These are phyloP conservation scores for Bhutanitis thaidina DNA, from an alignment of 2,888 invertebrate species.

Conservation along the genomic window DNA sequence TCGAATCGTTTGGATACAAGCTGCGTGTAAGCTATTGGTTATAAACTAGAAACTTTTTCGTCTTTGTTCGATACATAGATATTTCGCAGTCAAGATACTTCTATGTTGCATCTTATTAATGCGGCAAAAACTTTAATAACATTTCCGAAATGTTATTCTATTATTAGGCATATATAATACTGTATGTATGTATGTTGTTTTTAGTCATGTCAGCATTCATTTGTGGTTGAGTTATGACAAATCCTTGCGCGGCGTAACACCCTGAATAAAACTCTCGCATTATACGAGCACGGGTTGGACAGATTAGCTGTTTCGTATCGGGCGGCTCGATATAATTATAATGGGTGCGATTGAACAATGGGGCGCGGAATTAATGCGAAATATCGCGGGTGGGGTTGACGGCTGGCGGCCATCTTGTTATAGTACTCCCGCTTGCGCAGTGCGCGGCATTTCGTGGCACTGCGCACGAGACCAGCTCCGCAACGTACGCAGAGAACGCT, in stretches of 20 bases:
- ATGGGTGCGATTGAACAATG: conserved; percentile 54
- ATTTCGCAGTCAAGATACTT: too few species aligned
- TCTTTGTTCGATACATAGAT: too few species aligned
- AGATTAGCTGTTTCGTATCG: conserved; percentile 35
- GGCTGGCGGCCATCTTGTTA: conserved; percentile 30
- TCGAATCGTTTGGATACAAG: too few species aligned
- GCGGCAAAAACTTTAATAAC: too few species aligned
- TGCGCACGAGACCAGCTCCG: conserved; percentile 53
- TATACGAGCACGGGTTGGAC: conserved; percentile 8
- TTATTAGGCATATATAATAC: too few species aligned
- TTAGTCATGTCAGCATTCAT: too few species aligned
- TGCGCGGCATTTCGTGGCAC: conserved; percentile 33
- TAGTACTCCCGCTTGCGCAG: conserved; percentile 44
- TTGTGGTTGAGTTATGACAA: too few species aligned
- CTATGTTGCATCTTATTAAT: too few species aligned
- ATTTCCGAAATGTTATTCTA: too few species aligned
- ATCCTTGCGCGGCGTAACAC: not conserved
- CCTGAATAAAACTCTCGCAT: not conserved
- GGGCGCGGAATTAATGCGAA: conserved; percentile 52
- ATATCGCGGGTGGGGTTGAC: conserved; percentile 44
- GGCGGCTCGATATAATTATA: conserved; percentile 37
- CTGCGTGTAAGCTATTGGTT: too few species aligned
- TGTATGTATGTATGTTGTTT: not conserved
- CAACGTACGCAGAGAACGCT: conserved; percentile 27
- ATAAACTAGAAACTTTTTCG: too few species aligned